Evolutionary conservation across 2,888 invertebrate species (phyloP).

Genomic region (Diaprepes abbreviatus): DNA sequence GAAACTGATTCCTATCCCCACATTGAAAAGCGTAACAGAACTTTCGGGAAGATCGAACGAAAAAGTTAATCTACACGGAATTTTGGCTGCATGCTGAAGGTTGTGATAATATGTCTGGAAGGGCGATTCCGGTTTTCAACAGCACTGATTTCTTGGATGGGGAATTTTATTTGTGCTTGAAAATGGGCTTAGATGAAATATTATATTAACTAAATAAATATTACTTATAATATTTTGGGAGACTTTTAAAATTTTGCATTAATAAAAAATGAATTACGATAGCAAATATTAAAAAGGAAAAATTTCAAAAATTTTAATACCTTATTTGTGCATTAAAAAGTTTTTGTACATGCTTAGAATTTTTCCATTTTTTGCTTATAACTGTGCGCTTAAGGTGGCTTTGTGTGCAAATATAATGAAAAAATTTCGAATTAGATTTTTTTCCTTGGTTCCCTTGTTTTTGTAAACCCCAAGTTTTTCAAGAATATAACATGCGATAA

Average conservation of each 20-base stretch:
- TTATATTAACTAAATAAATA: too few species aligned
- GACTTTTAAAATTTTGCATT: background rate
- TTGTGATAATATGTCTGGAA: too few species aligned
- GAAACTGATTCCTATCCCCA: too few species aligned
- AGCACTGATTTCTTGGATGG: too few species aligned
- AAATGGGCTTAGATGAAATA: too few species aligned
- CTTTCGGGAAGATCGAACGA: too few species aligned
- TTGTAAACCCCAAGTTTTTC: conserved; percentile 13
- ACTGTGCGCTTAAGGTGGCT: conserved; percentile 25
- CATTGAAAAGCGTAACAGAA: too few species aligned
- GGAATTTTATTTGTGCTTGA: too few species aligned
- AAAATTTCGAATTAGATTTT: conserved; percentile 7
- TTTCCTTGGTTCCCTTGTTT: conserved; percentile 25
- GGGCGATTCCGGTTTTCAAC: too few species aligned
- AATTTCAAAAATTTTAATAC: conserved; percentile 11
- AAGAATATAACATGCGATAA: conserved; percentile 20
- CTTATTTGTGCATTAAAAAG: conserved; percentile 50
- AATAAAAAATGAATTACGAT: background rate
- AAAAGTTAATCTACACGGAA: too few species aligned
- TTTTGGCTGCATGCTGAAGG: too few species aligned
- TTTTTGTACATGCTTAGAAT: conserved; percentile 52
- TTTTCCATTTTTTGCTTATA: conserved; percentile 37
- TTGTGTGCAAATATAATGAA: conserved; percentile 27
- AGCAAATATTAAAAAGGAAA: conserved; percentile 14
- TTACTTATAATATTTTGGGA: conserved; percentile 5